These are phyloP conservation scores for Nycticryphes semicollaris DNA, from an alignment of 2,113 vertebrate species.

Conservation along the genomic window DNA sequence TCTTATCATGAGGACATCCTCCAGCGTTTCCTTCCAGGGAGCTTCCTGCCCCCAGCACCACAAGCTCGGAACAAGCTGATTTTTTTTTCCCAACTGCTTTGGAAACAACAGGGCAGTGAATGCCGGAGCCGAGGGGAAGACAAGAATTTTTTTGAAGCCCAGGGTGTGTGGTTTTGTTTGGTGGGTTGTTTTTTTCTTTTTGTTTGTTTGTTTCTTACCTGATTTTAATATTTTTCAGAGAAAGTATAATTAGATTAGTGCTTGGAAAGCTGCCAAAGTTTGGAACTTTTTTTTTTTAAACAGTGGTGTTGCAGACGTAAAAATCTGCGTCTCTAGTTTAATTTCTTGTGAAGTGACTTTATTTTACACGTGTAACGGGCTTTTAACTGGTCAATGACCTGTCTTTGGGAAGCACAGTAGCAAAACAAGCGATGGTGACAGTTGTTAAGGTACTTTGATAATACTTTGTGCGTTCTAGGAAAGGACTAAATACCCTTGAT, in stretches of 20 bases:
- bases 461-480: neutral
- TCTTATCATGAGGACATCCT: conserved; percentile 51
- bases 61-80: neutral
- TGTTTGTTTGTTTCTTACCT: neutral
- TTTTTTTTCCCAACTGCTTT: neutral
- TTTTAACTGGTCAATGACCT: neutral
- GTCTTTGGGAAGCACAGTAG: neutral
- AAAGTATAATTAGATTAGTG: fast-evolving
- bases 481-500: neutral
- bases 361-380: fast-evolving
- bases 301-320: neutral
- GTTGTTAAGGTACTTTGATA: neutral
- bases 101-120: neutral
- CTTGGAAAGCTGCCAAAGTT: neutral
- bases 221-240: neutral
- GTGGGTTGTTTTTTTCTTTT: neutral
- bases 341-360: neutral
- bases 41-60: conserved; percentile 34
- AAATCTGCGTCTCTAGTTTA: neutral
- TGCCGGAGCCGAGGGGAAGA: neutral
- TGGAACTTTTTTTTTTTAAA: neutral
- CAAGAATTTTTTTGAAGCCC: neutral
- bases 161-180: neutral
- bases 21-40: conserved; percentile 33
- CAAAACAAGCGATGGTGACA: neutral